Evolutionary conservation across 2,797 vertebrate genomes (phyloP), one percentile per base, ranked within the genome.

Genomic region (Labeo calbasu): DNA sequence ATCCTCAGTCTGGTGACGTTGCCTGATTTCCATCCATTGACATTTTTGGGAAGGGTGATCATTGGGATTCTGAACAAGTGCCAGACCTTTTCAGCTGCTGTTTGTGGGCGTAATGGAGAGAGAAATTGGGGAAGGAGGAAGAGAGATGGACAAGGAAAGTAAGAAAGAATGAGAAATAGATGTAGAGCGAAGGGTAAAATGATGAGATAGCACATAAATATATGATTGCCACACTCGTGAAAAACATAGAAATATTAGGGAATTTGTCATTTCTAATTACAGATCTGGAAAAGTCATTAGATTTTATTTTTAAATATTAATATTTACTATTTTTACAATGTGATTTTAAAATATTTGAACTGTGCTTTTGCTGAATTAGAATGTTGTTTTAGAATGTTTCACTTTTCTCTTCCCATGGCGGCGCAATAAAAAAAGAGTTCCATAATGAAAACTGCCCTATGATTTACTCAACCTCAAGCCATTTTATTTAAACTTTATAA

Each of bases 11-110:
- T 19, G 17, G 55, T 63, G 70, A 69, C 17, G 13, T 40, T 32
- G 46, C 81, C 85, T 83, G 78, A 86, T 84, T 87, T 83, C 84
- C 84, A 72, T 87, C 84, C 76, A 86, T 63, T 87, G 86, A 78
- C 79, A 79, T 87, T 81, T 84, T 86, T 82, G 70, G 77, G 79
- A 89, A 86, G 66, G 75, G 40, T 65, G 46, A 55, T 84, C 75
- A 79, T 80, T 87, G 84, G 76, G 79, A 84, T 88, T 86, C 79
- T 79, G 84, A 73, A 71, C 59, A 76, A 78, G 76, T 82, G 63
- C 77, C 73, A 63, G 86, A 79, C 76, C 82, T 86, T 87, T 87
- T 72, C 78, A 84, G 43, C 61, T 69, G 77, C 61, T 81, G 77
- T 69, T 84, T 84, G 66, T 70, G 66, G 66, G 76, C 66, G 43